A percentile compares a stretch with the other conserved stretches of the same genome.
Evolutionary conservation across 2,113 vertebrate genomes (phyloP).

Genomic region (Toxostoma redivivum): DNA sequence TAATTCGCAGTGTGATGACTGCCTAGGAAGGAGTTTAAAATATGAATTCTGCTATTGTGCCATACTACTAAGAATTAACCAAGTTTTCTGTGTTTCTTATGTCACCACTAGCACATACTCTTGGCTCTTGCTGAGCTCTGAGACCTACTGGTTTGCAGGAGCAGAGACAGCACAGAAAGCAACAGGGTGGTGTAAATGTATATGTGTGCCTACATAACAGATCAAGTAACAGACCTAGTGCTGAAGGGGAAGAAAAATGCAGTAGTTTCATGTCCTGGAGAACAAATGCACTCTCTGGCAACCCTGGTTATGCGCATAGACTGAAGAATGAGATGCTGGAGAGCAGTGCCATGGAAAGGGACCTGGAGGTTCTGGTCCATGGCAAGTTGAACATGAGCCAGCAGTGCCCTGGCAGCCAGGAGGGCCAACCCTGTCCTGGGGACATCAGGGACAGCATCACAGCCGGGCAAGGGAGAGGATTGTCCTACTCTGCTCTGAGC

Average conservation of each 20-base stretch:
- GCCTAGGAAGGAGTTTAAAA: not conserved
- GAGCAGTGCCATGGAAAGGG: fast-evolving
- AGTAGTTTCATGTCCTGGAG: not conserved
- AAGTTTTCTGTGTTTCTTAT: not conserved
- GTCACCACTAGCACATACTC: not conserved
- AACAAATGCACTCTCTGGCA: not conserved
- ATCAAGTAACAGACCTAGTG: not conserved
- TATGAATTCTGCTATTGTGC: not conserved
- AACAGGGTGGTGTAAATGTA: not conserved
- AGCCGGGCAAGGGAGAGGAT: not conserved
- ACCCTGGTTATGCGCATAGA: not conserved
- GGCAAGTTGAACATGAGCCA: fast-evolving
- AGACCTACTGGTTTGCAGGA: not conserved
- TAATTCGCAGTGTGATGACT: not conserved
- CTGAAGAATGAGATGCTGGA: not conserved
- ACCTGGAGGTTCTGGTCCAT: fast-evolving
- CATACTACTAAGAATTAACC: not conserved
- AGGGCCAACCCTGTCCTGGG: not conserved
- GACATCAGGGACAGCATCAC: fast-evolving
- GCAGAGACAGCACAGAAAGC: not conserved
- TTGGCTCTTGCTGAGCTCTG: not conserved
- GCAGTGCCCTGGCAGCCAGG: not conserved
- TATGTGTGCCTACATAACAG: not conserved
- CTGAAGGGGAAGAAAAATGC: not conserved
- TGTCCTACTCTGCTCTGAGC: not conserved